phyloP scores from a whole-genome alignment of 2,113 vertebrate species.

The Dicaeum eximium region DNA sequence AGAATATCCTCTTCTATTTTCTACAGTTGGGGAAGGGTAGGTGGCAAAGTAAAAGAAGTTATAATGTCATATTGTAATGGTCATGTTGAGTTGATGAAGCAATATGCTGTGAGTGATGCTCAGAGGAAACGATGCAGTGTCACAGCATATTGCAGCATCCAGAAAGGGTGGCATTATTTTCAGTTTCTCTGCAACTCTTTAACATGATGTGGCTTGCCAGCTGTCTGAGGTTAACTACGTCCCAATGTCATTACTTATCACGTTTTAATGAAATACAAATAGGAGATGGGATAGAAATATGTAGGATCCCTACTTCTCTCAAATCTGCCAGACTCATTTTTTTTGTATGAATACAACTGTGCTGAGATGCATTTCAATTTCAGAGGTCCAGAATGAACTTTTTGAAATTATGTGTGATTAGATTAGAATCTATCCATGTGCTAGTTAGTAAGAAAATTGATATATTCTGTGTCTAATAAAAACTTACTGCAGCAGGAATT shows the following conservation, averaged over 20 bases:
- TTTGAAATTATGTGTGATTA: not conserved
- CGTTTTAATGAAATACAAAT: conserved; percentile 13
- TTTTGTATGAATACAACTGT: not conserved
- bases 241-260: not conserved
- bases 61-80: not conserved
- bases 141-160: conserved; percentile 29
- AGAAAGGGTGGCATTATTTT: not conserved
- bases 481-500: conserved; percentile 1
- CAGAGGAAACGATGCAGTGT: conserved; percentile 29
- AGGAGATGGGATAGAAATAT: not conserved
- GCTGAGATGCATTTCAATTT: conserved; percentile 12
- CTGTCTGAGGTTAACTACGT: not conserved
- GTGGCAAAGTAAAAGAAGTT: not conserved
- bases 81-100: not conserved
- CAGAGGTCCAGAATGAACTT: conserved; percentile 10
- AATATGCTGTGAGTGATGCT: not conserved
- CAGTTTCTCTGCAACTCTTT: not conserved
- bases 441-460: conserved; percentile 28
- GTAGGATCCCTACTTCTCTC: not conserved
- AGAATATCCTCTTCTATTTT: not conserved
- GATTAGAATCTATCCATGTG: conserved; percentile 38
- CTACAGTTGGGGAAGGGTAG: not conserved
- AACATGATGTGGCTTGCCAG: not conserved
- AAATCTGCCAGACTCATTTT: not conserved
- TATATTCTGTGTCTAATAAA: conserved; percentile 32